Conservation (phyloP, 2,113 vertebrate species). For the Stigmatopora argus region DNA sequence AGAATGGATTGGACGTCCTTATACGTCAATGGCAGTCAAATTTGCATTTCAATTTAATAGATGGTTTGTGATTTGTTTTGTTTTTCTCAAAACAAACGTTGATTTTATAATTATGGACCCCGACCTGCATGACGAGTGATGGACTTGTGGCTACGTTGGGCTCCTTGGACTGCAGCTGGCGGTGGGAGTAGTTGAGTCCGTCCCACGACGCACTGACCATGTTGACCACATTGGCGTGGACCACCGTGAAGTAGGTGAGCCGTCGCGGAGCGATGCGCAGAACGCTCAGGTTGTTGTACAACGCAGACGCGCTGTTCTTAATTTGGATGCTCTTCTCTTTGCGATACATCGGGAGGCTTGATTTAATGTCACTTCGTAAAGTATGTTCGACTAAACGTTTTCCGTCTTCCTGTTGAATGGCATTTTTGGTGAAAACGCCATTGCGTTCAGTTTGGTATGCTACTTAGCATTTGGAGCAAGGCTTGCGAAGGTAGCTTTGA, state of each 20-base stretch:
- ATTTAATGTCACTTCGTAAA: neutral
- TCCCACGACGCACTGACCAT: constrained; percentile 79
- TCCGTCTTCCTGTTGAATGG: neutral
- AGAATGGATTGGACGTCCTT: no score
- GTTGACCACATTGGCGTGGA: constrained; percentile 80
- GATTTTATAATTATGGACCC: no score
- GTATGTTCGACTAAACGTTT: neutral
- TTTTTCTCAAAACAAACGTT: no score
- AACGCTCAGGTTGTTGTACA: constrained; percentile 88
- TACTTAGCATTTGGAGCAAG: constrained; percentile 22
- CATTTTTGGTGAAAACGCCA: neutral
- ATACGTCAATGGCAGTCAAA: no score
- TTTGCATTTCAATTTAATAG: no score
- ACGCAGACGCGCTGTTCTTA: constrained; percentile 78
- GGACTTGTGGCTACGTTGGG: constrained; percentile 70
- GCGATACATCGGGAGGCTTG: constrained; percentile 72
- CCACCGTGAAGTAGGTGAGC: constrained; percentile 77
- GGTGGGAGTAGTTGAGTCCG: constrained; percentile 76
- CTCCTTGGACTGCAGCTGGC: constrained; percentile 83
- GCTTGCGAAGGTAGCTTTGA: constrained; percentile 19
- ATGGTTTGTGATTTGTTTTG: no score
- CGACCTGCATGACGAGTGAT: constrained; percentile 84
- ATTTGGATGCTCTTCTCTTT: constrained; percentile 78
- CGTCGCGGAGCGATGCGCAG: constrained; percentile 69
- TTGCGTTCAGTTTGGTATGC: neutral